phyloP scores from a whole-genome alignment of 2,888 invertebrate genomes.

The Alentia gelatinosa region DNA sequence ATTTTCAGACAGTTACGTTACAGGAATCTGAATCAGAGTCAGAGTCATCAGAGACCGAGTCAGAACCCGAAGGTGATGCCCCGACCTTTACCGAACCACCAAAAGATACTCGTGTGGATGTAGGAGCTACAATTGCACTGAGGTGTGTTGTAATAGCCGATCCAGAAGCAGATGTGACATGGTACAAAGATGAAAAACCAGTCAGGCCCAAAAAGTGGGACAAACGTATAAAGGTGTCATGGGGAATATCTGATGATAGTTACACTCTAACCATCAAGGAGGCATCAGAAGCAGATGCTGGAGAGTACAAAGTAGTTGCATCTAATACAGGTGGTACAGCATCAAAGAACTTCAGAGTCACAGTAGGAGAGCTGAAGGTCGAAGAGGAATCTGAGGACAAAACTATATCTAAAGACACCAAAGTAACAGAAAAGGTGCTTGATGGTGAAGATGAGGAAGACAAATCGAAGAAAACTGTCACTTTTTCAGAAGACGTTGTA shows the following conservation, averaged over 20 bases:
- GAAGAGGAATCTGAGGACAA: neutral
- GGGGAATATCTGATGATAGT: constrained; percentile 12
- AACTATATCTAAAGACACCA: neutral
- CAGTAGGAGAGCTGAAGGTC: neutral
- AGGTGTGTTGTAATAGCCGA: constrained; percentile 50
- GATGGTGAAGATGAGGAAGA: neutral
- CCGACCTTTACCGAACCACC: neutral
- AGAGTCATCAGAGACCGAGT: neutral
- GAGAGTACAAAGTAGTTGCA: constrained; percentile 6
- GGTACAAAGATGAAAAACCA: constrained; percentile 59
- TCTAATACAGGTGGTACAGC: neutral
- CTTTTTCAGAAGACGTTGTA: neutral
- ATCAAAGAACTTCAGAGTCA: neutral
- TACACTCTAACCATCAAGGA: neutral
- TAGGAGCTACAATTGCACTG: constrained; percentile 23
- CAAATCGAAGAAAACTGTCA: neutral
- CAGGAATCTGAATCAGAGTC: neutral
- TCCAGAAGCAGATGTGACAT: constrained; percentile 59
- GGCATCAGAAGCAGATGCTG: constrained; percentile 11
- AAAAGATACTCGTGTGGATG: neutral
- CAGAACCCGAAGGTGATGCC: neutral
- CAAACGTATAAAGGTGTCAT: constrained; percentile 17
- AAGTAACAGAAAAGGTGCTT: neutral
- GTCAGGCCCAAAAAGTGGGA: constrained; percentile 61
- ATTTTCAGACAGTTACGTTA: neutral